Conservation (phyloP, 2,797 vertebrate species). For the Otolemur crassicaudatus region DNA sequence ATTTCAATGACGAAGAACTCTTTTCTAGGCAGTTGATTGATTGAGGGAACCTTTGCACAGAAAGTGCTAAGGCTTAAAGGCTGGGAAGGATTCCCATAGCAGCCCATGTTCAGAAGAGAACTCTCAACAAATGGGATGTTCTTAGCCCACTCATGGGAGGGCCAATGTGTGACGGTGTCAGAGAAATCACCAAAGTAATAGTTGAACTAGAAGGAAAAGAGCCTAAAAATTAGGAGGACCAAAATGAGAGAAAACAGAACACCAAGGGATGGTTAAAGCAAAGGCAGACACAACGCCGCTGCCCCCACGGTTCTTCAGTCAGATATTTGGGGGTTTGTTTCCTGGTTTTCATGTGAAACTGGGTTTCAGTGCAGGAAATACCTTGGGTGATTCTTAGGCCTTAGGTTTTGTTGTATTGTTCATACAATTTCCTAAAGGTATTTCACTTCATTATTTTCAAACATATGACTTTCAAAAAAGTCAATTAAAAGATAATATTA, state of each 20-base stretch:
- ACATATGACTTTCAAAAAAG: neutral
- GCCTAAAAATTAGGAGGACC: neutral
- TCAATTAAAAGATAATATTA: neutral
- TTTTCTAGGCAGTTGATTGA: neutral
- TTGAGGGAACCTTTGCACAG: neutral
- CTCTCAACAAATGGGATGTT: neutral
- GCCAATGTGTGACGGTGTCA: neutral
- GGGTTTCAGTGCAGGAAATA: neutral
- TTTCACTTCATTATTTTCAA: neutral
- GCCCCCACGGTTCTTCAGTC: neutral
- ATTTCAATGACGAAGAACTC: neutral
- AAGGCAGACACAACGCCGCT: neutral
- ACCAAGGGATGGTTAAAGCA: neutral
- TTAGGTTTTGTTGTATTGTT: neutral
- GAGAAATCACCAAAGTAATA: neutral
- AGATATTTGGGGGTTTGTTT: neutral
- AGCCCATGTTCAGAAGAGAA: neutral
- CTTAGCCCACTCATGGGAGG: neutral
- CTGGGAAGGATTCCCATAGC: neutral
- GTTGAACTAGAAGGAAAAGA: neutral
- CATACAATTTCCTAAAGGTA: neutral
- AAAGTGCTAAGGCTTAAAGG: neutral
- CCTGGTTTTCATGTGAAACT: neutral
- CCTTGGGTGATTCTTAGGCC: neutral
- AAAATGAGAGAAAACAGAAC: neutral